These are phyloP conservation scores for Gnatocerus cornutus DNA, from an alignment of 2,888 invertebrate species.

Conservation along the genomic window DNA sequence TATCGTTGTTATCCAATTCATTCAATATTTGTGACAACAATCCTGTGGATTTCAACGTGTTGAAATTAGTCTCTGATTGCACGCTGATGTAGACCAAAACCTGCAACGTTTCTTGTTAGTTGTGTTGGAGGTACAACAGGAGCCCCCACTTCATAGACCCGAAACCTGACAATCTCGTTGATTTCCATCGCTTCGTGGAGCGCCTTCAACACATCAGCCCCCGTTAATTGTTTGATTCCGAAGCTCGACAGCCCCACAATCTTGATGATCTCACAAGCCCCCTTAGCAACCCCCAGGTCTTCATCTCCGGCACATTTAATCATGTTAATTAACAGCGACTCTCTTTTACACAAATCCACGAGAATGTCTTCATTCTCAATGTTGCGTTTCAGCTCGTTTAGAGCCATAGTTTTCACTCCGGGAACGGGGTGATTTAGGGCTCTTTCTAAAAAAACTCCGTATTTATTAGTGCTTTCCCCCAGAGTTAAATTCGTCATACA, in stretches of 20 bases:
- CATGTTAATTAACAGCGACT: constrained; percentile 73
- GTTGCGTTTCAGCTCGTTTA: constrained; percentile 75
- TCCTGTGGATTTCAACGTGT: constrained; percentile 75
- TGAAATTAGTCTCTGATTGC: constrained; percentile 75
- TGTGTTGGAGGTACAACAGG: too few relatives aligned
- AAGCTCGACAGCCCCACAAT: constrained; percentile 69
- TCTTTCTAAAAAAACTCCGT: constrained; percentile 76
- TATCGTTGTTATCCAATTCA: constrained; percentile 81
- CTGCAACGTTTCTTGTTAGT: constrained; percentile 63
- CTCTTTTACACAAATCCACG: constrained; percentile 62
- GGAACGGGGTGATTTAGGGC: constrained; percentile 77
- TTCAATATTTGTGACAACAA: constrained; percentile 79
- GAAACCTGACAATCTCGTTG: constrained; percentile 77
- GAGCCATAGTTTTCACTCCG: constrained; percentile 78
- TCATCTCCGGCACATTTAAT: constrained; percentile 76
- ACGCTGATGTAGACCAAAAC: constrained; percentile 78
- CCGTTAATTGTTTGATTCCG: constrained; percentile 73
- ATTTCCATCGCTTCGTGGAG: constrained; percentile 75
- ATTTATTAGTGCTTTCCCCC: constrained; percentile 76
- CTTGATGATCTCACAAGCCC: constrained; percentile 73
- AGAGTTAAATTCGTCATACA: constrained; percentile 78
- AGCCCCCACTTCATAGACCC: constrained; percentile 77
- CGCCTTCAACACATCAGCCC: constrained; percentile 73
- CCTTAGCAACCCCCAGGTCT: constrained; percentile 76
- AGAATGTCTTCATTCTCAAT: constrained; percentile 62